Evolutionary conservation across 1,140 invertebrate genomes (phyloP).

Genomic region (Lutraria rhynchaena): DNA sequence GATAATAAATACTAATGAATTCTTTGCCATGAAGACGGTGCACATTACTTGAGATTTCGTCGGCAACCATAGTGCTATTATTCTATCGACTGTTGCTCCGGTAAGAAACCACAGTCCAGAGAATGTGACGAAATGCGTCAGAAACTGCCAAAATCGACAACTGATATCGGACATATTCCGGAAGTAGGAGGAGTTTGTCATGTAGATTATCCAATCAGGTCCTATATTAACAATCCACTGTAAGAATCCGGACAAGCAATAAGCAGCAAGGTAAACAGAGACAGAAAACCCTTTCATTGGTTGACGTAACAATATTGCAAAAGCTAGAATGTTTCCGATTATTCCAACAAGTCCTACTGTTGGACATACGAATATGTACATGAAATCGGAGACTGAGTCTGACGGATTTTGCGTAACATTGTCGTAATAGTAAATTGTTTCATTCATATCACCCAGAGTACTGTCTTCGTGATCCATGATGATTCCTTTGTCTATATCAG

Average conservation of each 20-base stretch:
- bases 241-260: background rate
- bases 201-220: constrained; percentile 1
- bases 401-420: too few relatives aligned
- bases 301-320: background rate
- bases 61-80: constrained; percentile 67
- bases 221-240: background rate
- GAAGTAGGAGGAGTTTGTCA: constrained; percentile 38
- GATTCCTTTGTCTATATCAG: too few relatives aligned
- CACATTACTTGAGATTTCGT: constrained; percentile 64
- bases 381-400: background rate
- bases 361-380: constrained; percentile 6
- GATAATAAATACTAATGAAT: constrained; percentile 60
- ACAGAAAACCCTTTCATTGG: constrained; percentile 20
- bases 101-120: constrained; percentile 74
- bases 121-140: constrained; percentile 66
- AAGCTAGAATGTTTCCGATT: background rate
- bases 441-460: too few relatives aligned
- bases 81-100: constrained; percentile 71
- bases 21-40: constrained; percentile 73
- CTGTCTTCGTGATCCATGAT: too few relatives aligned
- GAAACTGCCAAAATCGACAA: constrained; percentile 72
- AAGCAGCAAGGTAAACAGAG: constrained; percentile 2
- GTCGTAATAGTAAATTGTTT: too few relatives aligned
- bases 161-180: constrained; percentile 62
- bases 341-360: background rate